Conservation (phyloP, 30 jellyfish, hydroid and myxozoan genomes). For the Chrysaora quinquecirrha region DNA sequence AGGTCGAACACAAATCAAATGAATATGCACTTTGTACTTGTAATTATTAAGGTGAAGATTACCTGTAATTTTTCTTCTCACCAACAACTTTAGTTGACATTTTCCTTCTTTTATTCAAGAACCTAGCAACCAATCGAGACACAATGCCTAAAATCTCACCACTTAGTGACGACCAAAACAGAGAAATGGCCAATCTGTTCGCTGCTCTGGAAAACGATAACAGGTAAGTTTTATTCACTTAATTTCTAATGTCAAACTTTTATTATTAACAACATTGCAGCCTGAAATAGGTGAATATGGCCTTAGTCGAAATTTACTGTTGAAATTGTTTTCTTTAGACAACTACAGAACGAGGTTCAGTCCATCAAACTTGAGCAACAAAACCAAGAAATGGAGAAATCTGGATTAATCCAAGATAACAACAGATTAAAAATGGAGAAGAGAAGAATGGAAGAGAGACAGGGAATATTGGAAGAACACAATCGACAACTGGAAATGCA, state of each 20-base stretch:
- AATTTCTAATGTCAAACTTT: neutral
- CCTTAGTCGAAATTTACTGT: neutral
- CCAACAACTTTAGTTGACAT: too few species aligned
- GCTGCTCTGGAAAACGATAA: conserved; percentile 53
- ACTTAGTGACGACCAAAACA: conserved; percentile 59
- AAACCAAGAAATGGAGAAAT: neutral
- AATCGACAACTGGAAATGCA: conserved; percentile 79
- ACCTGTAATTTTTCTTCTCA: too few species aligned
- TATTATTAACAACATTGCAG: neutral
- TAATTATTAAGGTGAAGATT: too few species aligned
- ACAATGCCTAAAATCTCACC: neutral
- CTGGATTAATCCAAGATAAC: conserved; percentile 27
- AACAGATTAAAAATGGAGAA: conserved; percentile 41
- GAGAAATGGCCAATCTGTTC: conserved; percentile 44
- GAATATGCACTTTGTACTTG: too few species aligned
- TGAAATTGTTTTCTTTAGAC: conserved; percentile 1
- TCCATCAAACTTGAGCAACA: conserved; percentile 18
- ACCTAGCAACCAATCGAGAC: too few species aligned
- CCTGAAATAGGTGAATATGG: neutral
- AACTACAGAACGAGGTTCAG: conserved; percentile 33
- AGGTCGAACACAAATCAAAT: too few species aligned
- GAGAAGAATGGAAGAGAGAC: conserved; percentile 63
- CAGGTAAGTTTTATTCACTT: conserved; percentile 30
- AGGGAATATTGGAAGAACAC: conserved; percentile 75
- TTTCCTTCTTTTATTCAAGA: too few species aligned